A percentile compares a stretch with the other conserved stretches of the same genome.
These are phyloP conservation scores for Phoeniculus purpureus DNA, from an alignment of 2,797 vertebrate species.

Conservation along the genomic window DNA sequence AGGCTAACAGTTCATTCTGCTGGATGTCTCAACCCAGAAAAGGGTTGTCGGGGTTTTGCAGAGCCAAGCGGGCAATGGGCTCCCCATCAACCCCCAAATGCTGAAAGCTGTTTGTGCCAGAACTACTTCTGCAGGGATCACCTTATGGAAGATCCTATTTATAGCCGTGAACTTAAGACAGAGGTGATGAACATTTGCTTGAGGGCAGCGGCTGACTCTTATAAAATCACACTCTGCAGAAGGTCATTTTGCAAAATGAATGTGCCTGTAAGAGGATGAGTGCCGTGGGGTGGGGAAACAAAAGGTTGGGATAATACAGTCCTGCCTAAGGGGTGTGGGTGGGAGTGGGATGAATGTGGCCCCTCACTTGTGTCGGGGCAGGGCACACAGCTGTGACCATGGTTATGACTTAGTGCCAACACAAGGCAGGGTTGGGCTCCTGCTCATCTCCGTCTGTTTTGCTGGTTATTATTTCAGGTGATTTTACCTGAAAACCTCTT, in stretches of 20 bases:
- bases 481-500: background rate
- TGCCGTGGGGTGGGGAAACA: accelerated
- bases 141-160: conserved; percentile 42
- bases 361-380: accelerated
- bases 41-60: conserved; percentile 57
- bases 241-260: background rate
- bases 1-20: conserved; percentile 69
- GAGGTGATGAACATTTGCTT: background rate
- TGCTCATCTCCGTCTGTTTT: background rate
- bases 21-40: conserved; percentile 63
- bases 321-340: background rate
- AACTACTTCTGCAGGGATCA: conserved; percentile 12
- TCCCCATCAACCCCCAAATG: conserved; percentile 50
- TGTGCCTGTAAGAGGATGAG: background rate
- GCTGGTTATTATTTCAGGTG: background rate
- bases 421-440: background rate
- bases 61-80: conserved; percentile 50
- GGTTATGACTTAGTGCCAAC: background rate
- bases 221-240: background rate
- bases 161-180: conserved; percentile 3
- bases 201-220: background rate
- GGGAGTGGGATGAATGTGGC: background rate
- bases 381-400: accelerated
- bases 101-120: conserved; percentile 44
- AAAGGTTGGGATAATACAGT: background rate